Conservation (phyloP, 1,140 invertebrate species). For the Drosophila sechellia region DNA sequence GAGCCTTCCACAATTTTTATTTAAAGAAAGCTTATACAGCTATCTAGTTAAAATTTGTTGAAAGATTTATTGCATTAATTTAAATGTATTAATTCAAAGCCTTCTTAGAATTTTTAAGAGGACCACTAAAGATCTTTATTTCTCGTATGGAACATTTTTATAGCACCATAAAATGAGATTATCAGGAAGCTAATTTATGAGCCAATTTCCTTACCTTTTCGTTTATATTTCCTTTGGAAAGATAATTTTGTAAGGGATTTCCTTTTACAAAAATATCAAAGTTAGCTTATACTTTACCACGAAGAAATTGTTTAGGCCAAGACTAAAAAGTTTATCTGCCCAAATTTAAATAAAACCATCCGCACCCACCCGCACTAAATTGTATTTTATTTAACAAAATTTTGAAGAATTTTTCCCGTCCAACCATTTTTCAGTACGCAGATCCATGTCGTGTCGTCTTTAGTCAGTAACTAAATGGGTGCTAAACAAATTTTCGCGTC, state of each 20-base stretch:
- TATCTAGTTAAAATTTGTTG: no score
- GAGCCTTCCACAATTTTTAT: neutral
- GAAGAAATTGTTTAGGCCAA: neutral
- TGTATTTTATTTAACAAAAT: conserved; percentile 23
- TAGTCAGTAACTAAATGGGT: conserved; percentile 57
- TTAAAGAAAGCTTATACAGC: neutral
- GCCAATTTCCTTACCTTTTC: conserved; percentile 26
- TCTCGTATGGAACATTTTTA: conserved; percentile 22
- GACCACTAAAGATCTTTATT: conserved; percentile 13
- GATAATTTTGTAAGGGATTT: no score
- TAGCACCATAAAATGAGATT: conserved; percentile 8
- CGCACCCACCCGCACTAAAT: conserved; percentile 16
- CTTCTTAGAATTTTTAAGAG: neutral
- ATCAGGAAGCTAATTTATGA: conserved; percentile 30
- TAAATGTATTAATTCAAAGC: no score
- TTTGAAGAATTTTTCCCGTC: neutral
- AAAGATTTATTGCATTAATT: no score
- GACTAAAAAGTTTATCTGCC: neutral
- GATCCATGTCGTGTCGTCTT: conserved; percentile 21
- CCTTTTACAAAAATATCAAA: neutral
- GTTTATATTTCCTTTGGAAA: conserved; percentile 1
- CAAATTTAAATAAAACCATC: conserved; percentile 34
- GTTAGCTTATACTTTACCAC: neutral
- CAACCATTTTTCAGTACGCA: conserved; percentile 7
- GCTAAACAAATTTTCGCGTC: conserved; percentile 3